Evolutionary conservation across 2,113 vertebrate species (phyloP).

Genomic region (Epinephelus lanceolatus): DNA sequence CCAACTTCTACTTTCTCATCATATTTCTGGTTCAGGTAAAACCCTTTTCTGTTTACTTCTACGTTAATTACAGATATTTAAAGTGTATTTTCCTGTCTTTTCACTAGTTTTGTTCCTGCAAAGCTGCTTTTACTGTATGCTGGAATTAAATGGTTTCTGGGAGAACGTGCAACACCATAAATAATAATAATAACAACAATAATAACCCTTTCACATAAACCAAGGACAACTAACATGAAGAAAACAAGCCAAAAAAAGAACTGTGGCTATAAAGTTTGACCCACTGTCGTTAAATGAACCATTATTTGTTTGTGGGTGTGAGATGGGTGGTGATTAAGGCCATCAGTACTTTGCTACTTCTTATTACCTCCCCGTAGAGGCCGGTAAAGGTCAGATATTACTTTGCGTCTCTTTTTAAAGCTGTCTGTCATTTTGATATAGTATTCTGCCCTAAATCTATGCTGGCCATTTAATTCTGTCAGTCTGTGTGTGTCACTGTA

Average conservation of each 20-base stretch:
- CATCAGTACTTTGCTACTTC: not conserved
- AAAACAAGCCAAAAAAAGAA: not conserved
- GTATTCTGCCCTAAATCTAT: not conserved
- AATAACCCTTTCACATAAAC: not conserved
- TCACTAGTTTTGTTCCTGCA: not conserved
- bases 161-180: not conserved
- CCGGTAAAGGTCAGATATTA: constrained; percentile 6
- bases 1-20: constrained; percentile 99
- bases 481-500: constrained; percentile 66
- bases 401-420: not conserved
- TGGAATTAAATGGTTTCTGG: not conserved
- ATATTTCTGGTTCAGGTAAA: constrained; percentile 99
- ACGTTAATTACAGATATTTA: not conserved
- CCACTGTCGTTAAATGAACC: not conserved
- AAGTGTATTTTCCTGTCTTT: not conserved
- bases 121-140: not conserved
- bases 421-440: not conserved
- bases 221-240: not conserved
- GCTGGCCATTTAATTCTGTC: not conserved
- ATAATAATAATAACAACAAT: not conserved
- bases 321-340: not conserved
- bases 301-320: not conserved
- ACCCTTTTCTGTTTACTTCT: not conserved
- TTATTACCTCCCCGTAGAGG: not conserved
- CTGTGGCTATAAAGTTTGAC: not conserved